Base-by-base conservation (phyloP, 2,888 invertebrate genomes). In the Gryllus longicercus region DNA sequence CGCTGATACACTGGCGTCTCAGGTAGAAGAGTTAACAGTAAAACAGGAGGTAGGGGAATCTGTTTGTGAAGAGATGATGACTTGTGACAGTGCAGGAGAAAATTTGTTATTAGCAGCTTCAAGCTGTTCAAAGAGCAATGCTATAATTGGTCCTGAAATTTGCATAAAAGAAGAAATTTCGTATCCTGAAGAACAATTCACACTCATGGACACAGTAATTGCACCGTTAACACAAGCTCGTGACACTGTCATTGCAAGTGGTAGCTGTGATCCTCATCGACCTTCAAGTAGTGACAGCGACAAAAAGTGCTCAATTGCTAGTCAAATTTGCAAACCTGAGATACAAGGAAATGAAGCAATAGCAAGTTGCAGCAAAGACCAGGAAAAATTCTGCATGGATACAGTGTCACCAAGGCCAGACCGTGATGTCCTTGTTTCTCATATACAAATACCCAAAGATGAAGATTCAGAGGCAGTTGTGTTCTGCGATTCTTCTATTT, bases 321-420 rank as follows among this genome's bases (percentile, higher is more conserved):
- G 63, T 63, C 63, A 63, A n/a, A 63, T 63, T 63, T 63, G 63
- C n/a, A 63, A 63, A 63, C 14, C 63, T 18, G 63, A 63, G n/a
- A n/a, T 63, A 63, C 63, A 63, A 63, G 63, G n/a, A 63, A 63
- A 63, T n/a, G 63, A 63, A 63, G 63, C 63, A 4, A 63, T 63
- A 18, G 63, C 63, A 18, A 63, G 16, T 63, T 63, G 63, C n/a
- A 63, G 63, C n/a, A 38, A 38, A 38, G 63, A 18, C 4, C 63
- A 14, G n/a, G 63, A 63, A n/a, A 63, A 63, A 63, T 14, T 63
- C n/a, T 63, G 63, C 63, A 18, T 63, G n/a, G n/a, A 63, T 63
- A n/a, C 63, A 18, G 63, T 63, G 14, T 63, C 63, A 63, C 63
- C 63, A n/a, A 63, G 63, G 12, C 63, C n/a, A 63, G 63, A 63